These are phyloP conservation scores for Tenodera sinensis DNA, from an alignment of 2,888 invertebrate genomes.

Conservation along the genomic window DNA sequence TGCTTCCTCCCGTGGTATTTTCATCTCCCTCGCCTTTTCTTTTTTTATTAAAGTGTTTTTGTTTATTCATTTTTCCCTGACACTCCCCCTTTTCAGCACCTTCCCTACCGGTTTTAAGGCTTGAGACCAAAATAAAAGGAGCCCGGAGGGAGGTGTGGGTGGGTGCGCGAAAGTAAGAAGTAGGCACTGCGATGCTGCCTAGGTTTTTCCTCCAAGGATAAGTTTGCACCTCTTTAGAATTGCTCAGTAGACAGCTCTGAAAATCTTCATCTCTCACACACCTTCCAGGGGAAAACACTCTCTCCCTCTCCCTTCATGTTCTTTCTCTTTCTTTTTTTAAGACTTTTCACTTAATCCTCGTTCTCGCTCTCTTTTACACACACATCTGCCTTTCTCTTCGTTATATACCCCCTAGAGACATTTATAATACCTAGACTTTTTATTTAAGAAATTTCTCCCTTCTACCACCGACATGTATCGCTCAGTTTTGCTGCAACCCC, in stretches of 20 bases:
- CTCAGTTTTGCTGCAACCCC: not conserved
- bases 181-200: not conserved
- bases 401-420: conserved; percentile 19
- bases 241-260: not conserved
- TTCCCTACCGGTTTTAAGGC: not conserved
- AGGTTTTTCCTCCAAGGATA: conserved; percentile 14
- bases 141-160: not conserved
- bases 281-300: not conserved
- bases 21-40: not conserved
- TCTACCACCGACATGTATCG: not conserved
- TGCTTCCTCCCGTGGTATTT: not conserved
- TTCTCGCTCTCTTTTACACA: conserved; percentile 6
- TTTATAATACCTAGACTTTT: conserved; percentile 22
- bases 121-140: not conserved
- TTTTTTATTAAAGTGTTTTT: conserved; percentile 19
- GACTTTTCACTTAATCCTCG: conserved; percentile 28
- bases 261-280: not conserved
- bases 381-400: not conserved
- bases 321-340: conserved; percentile 9
- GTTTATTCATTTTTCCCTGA: conserved; percentile 25
- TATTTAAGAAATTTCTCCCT: conserved; percentile 10
- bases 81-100: not conserved
- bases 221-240: conserved; percentile 20
- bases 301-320: not conserved
- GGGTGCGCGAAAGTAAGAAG: not conserved